Evolutionary conservation across 92 coral and sea anemone species (phyloP).

Genomic region (Bergia sp.): DNA sequence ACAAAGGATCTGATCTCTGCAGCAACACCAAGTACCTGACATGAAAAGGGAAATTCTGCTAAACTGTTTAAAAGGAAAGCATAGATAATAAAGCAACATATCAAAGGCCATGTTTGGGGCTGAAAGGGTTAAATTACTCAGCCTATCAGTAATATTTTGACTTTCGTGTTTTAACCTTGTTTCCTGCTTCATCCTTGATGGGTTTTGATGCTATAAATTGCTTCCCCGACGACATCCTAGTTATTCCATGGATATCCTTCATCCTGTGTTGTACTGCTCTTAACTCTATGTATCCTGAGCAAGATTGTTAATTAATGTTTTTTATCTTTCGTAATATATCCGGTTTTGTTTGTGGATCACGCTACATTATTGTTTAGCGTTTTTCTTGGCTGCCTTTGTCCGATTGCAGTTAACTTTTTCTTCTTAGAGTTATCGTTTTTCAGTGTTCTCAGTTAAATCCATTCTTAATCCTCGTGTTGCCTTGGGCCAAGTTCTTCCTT

Average conservation of each 20-base stretch:
- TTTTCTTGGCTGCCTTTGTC: too few species aligned
- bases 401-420: too few species aligned
- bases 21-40: too few species aligned
- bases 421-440: too few species aligned
- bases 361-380: too few species aligned
- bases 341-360: too few species aligned
- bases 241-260: conserved; percentile 7
- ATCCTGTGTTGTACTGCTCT: conserved; percentile 6
- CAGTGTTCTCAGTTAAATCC: too few species aligned
- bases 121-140: not conserved
- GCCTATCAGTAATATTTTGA: not conserved
- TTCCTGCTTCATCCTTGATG: not conserved
- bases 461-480: too few species aligned
- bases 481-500: too few species aligned
- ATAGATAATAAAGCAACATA: too few species aligned
- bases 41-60: too few species aligned
- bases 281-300: not conserved
- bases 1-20: too few species aligned
- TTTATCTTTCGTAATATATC: not conserved
- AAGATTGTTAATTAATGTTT: not conserved
- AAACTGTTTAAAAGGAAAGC: not conserved
- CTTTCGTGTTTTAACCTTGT: not conserved
- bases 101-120: not conserved
- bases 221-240: not conserved
- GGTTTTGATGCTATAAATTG: not conserved